phyloP scores from a whole-genome alignment of 2,888 invertebrate genomes.

The Cheilosia scutellata region DNA sequence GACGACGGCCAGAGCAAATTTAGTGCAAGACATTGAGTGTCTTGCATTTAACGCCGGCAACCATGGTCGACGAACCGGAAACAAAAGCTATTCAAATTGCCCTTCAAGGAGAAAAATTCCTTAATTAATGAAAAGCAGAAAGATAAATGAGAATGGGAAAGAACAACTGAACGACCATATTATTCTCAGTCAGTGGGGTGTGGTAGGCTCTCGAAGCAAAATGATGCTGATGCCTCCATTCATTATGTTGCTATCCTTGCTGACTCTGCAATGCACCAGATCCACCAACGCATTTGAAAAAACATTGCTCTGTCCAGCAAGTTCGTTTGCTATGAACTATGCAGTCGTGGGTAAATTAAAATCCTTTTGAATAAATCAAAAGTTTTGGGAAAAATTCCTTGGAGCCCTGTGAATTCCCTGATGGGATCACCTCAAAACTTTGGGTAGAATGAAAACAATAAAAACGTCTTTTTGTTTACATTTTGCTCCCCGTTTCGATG shows the following conservation, averaged over 20 bases:
- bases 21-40: background rate
- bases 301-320: background rate
- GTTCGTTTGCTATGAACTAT: background rate
- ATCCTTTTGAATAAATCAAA: slow-evolving; percentile 49
- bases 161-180: background rate
- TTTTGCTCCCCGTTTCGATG: background rate
- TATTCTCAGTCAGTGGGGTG: background rate
- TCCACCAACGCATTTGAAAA: background rate
- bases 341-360: slow-evolving; percentile 16
- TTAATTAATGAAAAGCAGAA: slow-evolving; percentile 39
- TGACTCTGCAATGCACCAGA: slow-evolving; percentile 2
- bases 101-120: slow-evolving; percentile 21
- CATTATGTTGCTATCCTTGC: background rate
- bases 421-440: slow-evolving; percentile 3
- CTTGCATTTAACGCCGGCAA: background rate
- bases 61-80: slow-evolving; percentile 19
- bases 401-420: slow-evolving; percentile 3
- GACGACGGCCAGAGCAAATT: slow-evolving; percentile 10
- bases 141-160: background rate
- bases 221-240: background rate
- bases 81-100: slow-evolving; percentile 34
- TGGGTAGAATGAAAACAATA: background rate
- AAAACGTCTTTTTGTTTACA: background rate
- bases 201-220: background rate
- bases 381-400: background rate